Evolutionary conservation across 2,888 invertebrate genomes (phyloP), one percentile per base, ranked within the genome.

Genomic region (Elaeidobius kamerunicus): DNA sequence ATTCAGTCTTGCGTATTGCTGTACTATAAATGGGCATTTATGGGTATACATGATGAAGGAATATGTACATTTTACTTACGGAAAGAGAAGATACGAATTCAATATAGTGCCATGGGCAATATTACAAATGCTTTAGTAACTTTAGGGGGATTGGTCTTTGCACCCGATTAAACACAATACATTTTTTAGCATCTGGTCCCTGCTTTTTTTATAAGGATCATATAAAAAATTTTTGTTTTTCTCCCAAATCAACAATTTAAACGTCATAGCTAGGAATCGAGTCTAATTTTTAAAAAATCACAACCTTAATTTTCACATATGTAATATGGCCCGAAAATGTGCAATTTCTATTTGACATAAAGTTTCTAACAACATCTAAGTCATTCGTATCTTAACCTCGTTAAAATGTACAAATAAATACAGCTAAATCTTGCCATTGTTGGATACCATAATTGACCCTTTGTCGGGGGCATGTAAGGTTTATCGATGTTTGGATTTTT

Each of bases 1-100:
- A 58, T 61, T 64, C 65, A 65, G 65, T 65, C 65, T 65, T 62
- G 63, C 60, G 45, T 50, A 61, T 58, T 60, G 61, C 59, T 52
- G 57, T 47, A 42, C 42, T 36, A 50, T 28, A 27, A 28, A 45
- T 56, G 39, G 45, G 59, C 54, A 57, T 53, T 59, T 58, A 60
- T 58, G 61, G 61, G 63, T 64, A 63, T 63, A 62, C 61, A 63
- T 40, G 41, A 52, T 52, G 52, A 52, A 41, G 20, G 23, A 27
- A 12, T 35, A 32, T 40, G 39, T 40, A 39, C 39, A 51, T 46
- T 51, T 43, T 28, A 19, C 27, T 39, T 38, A n/a, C 40, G 32
- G 12, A 18, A 27, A 46, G 23, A 17, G 23, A 46, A 52, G 52
- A 46, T 11, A 52, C 46, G 52, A 46, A 49, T 15, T 4, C 1